Evolutionary conservation across 2,797 vertebrate genomes (phyloP), one percentile per base, ranked within the genome.

Genomic region (Cirrhinus molitorella): DNA sequence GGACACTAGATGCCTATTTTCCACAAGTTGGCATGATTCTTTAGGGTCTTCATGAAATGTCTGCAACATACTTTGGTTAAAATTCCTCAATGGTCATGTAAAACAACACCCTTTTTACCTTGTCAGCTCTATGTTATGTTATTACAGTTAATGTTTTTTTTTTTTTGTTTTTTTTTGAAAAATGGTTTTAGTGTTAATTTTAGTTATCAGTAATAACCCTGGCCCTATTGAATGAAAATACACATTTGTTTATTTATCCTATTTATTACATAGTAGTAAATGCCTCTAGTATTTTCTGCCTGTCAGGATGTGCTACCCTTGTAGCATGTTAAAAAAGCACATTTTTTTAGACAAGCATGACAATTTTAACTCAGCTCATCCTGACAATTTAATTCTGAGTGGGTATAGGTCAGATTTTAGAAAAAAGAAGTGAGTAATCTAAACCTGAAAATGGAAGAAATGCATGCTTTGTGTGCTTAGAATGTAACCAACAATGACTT

Each of bases 321-420:
- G 19, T 66, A 49, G 72, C 25, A 47, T 78, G 21, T 28, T 31
- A 78, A 47, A 47, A 43, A 65, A 78, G 23, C 17, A 0, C 23
- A 23, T 75, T 59, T 75, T 25, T 34, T 59, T 25, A 40, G 53
- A 77, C 31, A 74, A 53, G 71, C 49, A 55, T 37, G 28, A 23
- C 19, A 63, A 47, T 23, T 77, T 63, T 21, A 47, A 45, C 40
- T n/a, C n/a, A n/a, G n/a, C n/a, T n/a, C n/a, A 61, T 61, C 1
- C 25, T 47, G 45, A 51, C 45, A 31, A 31, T 19, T 34, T 34
- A 19, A 73, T 53, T 65, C 19, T 78, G 5, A 25, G 21, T 28
- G 8, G 9, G 5, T 31, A 13, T 74, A 55, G 31, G 51, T 57
- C 34, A 59, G 16, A 40, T 55, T n/a, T 80, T 1, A 45, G 9